phyloP scores from a whole-genome alignment of 2,797 vertebrate species.

The Meda fulgida region DNA sequence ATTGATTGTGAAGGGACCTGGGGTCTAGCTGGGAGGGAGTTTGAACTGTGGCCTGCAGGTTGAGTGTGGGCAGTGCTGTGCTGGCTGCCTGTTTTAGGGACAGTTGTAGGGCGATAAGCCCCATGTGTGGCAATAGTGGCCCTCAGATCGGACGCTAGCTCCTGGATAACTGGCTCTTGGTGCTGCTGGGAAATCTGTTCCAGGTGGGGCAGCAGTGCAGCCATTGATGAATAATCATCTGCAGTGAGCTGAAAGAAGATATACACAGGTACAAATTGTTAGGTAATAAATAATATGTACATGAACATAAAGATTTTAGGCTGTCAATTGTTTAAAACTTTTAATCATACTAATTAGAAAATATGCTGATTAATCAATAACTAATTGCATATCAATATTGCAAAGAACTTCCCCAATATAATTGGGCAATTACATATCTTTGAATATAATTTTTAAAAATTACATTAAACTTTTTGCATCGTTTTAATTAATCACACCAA shows the following conservation, averaged over 20 bases:
- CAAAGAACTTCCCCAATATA: background rate
- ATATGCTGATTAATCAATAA: background rate
- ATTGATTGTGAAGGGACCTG: background rate
- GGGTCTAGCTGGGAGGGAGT: constrained; percentile 1
- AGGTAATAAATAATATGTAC: background rate
- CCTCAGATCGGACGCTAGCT: constrained; percentile 85
- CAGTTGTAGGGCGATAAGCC: constrained; percentile 71
- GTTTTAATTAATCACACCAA: background rate
- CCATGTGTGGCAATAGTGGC: constrained; percentile 87
- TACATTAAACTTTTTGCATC: background rate
- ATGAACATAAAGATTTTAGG: background rate
- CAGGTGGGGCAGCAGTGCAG: constrained; percentile 79
- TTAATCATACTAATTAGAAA: background rate
- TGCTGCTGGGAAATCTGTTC: constrained; percentile 81
- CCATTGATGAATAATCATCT: constrained; percentile 80
- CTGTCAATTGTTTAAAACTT: background rate
- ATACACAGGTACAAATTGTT: background rate
- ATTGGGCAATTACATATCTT: too few relatives aligned
- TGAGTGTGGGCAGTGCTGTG: background rate
- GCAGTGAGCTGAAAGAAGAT: constrained; percentile 77
- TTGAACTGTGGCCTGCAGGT: background rate
- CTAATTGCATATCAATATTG: background rate
- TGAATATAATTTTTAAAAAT: too few relatives aligned
- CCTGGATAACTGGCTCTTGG: constrained; percentile 82
- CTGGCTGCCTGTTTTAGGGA: constrained; percentile 46